Base-by-base conservation (phyloP, 2,113 vertebrate species). In the Gila orcuttii region DNA sequence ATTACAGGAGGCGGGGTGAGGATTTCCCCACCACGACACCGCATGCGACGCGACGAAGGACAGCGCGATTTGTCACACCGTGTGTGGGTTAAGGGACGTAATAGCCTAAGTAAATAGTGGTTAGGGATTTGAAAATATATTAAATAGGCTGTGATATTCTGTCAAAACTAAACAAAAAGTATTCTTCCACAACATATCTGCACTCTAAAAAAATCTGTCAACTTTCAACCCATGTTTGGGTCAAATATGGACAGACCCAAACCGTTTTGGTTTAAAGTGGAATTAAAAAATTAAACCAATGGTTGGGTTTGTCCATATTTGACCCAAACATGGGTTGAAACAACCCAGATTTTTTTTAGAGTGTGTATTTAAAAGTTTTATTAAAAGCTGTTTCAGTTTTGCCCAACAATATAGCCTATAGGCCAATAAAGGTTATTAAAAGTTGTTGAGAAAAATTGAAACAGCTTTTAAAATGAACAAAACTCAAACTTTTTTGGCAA, bases 1-100 rank as follows among this genome's bases (percentile, higher is more conserved):
- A 55, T 77, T 77, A 77, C 75, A 62, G 55, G 55, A 79, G 77
- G 77, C 55, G 77, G 77, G 33, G 77, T 79, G 33, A 79, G 57
- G 69, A 73, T 73, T 73, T 73, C 36, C 47, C 50, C 75, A 8
- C 39, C 7, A 7, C 39, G 39, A 42, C 39, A 47, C 42, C 28
- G n/a, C 21, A 10, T n/a, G 36, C 55, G 55, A 57, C 55, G 55
- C 68, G 19, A 69, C 1, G 4, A 4, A 39, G 33, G 33, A 71
- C 55, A 23, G 55, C 19, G 6, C 68, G 68, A 19, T 3, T 36
- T 23, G 33, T 71, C 68, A 33, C 19, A 33, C 39, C 19, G 3
- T 23, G 33, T 39, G 33, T 71, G 33, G 68, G 11, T 12, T 71
- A 23, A 42, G 19, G 33, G 36, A 6, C 9, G 12, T 0, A 42